Evolutionary conservation across 2,888 invertebrate species (phyloP), one percentile per base, ranked within the genome.

Genomic region (Chironomus tentans): DNA sequence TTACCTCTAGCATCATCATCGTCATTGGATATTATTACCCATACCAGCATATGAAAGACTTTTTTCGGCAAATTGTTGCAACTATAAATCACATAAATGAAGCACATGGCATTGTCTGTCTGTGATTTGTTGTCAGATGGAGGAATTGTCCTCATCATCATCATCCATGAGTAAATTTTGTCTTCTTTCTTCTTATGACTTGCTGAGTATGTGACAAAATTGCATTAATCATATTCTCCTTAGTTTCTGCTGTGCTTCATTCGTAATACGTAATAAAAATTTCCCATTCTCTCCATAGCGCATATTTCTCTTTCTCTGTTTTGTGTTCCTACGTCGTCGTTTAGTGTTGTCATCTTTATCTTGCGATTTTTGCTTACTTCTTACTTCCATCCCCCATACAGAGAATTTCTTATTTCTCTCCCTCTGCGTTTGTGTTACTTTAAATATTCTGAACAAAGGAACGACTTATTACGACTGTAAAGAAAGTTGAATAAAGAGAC

Each of bases 191-290:
- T 38, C 38, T 38, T 38, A 38, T 38, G 38, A 38, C 38, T 38
- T 56, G 50, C 50, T 15, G n/a, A 15, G 56, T 46, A 70, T 28
- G 70, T 70, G 70, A 71, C 50, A 56, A 70, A 70, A 71, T 48
- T 71, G 71, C 71, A 71, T 71, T 71, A 71, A 71, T 71, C 71
- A 71, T 38, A 38, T 38, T 38, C 38, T 38, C 38, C 38, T 38
- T 38, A 38, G 10, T 38, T 38, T 38, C n/a, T 38, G 2, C 10
- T 38, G 38, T 38, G 38, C 38, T 38, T 38, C 38, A 38, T 38
- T 38, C 50, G 15, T 15, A 56, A 71, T 56, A 48, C 18, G 22
- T 7, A 15, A 15, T 50, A n/a, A 50, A 50, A 4, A 18, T 56
- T 56, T 56, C 6, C 56, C 15, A 15, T 56, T 56, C 56, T 56